Conservation (phyloP, 2,888 invertebrate genomes). For the Xanthia togata region DNA sequence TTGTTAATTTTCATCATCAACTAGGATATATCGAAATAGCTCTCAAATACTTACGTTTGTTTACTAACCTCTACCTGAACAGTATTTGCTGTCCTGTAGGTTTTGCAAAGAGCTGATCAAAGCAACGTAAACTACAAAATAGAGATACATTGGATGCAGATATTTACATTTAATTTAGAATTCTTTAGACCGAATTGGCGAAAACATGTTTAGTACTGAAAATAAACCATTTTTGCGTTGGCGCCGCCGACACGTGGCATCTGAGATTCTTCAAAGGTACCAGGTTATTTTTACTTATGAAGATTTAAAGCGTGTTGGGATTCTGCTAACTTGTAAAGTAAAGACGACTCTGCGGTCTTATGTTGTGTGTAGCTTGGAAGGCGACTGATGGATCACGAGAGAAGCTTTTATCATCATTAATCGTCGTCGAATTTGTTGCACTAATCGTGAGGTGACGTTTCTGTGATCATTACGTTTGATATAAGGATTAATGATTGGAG, state of each 20-base stretch:
- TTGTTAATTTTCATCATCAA: no score
- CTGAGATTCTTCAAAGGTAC: neutral
- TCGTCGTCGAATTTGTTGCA: neutral
- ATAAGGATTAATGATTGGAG: no score
- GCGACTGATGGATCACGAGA: no score
- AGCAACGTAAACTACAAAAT: neutral
- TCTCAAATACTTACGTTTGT: neutral
- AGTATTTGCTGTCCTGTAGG: neutral
- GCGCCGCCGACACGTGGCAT: neutral
- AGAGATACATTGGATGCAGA: neutral
- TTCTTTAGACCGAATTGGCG: neutral
- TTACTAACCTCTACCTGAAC: neutral
- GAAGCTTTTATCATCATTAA: neutral
- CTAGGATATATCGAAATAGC: no score
- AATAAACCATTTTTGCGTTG: neutral
- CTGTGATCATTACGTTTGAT: neutral
- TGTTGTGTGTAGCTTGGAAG: no score
- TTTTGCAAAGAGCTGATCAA: neutral
- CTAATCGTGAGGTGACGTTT: neutral
- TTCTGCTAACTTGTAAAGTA: no score
- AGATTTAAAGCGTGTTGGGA: no score
- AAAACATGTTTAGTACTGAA: neutral
- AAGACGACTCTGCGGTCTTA: no score
- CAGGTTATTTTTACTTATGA: neutral
- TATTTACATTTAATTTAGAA: neutral